Conservation (phyloP, 2,113 vertebrate species). For the Bos indicus region DNA sequence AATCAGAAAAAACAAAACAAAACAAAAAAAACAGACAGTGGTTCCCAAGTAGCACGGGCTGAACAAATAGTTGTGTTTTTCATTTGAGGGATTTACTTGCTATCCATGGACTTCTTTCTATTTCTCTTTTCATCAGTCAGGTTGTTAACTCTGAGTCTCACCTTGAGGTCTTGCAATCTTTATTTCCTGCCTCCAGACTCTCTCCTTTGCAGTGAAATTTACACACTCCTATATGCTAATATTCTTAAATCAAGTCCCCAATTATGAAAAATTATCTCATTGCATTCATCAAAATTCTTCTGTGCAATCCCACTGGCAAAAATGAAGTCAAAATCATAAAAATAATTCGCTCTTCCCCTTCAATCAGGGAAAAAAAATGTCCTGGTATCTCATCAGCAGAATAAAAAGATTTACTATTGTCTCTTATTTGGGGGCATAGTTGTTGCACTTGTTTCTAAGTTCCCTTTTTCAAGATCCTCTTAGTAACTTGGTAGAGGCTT, state of each 20-base stretch:
- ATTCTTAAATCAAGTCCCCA: slow-evolving; percentile 15
- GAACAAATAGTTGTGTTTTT: background rate
- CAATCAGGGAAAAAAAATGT: background rate
- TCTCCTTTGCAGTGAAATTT: background rate
- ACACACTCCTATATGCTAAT: background rate
- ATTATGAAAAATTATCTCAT: slow-evolving; percentile 1
- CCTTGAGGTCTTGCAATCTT: background rate
- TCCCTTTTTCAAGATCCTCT: background rate
- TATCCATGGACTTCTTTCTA: background rate
- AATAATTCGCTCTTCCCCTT: background rate
- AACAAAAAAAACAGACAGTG: background rate
- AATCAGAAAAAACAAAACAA: background rate
- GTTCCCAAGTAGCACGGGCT: background rate
- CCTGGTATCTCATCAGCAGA: background rate
- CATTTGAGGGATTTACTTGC: background rate
- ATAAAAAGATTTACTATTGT: background rate
- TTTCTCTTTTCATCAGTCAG: background rate
- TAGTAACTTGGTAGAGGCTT: background rate
- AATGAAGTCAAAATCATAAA: background rate
- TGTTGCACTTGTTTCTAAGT: background rate
- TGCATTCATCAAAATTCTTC: slow-evolving; percentile 18
- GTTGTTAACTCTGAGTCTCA: background rate
- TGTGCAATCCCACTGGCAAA: background rate
- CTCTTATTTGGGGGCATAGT: background rate
- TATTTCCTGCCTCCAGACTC: background rate